phyloP scores from a whole-genome alignment of 2,797 vertebrate genomes.

The Botia almorhae region DNA sequence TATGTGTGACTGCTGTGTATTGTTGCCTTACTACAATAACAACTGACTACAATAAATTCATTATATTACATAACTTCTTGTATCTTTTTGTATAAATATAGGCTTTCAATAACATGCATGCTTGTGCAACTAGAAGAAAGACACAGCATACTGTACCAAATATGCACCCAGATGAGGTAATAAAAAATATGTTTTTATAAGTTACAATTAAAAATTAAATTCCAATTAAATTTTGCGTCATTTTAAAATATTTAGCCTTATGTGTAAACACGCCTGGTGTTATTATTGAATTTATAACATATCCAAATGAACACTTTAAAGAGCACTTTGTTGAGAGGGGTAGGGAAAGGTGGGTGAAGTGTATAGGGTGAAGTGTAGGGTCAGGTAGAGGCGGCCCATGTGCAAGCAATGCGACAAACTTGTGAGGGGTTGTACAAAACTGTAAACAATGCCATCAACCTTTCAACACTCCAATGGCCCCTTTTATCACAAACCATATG shows the following conservation, averaged over 20 bases:
- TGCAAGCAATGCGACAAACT: not conserved
- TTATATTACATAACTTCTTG: not conserved
- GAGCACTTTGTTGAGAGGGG: not conserved
- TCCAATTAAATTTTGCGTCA: too few relatives aligned
- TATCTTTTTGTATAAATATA: not conserved
- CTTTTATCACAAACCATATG: not conserved
- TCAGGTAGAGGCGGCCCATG: not conserved
- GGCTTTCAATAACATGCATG: not conserved
- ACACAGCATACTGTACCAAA: not conserved
- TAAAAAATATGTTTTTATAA: too few relatives aligned
- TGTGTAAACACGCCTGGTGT: too few relatives aligned
- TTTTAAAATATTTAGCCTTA: too few relatives aligned
- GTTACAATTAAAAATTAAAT: too few relatives aligned
- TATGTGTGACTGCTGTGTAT: too few relatives aligned
- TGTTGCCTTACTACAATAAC: too few relatives aligned
- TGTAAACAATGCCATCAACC: constrained; percentile 4
- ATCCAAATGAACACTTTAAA: not conserved
- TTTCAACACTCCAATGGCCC: constrained; percentile 2
- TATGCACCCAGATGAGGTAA: not conserved
- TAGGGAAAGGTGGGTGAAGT: not conserved
- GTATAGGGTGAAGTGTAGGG: not conserved
- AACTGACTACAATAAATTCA: not conserved
- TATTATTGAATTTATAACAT: not conserved
- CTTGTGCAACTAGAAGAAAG: not conserved
- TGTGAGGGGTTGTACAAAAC: not conserved